phyloP scores from a whole-genome alignment of 2,888 invertebrate genomes.

The Lathronympha strigana region DNA sequence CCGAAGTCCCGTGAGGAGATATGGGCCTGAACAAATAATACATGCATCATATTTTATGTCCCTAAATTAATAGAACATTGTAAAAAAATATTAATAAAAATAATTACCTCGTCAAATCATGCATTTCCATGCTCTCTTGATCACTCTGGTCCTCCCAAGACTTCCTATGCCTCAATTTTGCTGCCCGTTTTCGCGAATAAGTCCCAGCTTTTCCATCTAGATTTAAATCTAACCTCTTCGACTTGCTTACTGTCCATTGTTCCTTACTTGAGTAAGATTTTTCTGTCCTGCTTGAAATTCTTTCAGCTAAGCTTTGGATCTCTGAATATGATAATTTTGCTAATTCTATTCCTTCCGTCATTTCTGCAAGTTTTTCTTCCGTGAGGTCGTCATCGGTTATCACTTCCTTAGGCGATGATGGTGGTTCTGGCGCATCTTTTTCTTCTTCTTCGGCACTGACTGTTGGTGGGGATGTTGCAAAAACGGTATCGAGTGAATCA shows the following conservation, averaged over 20 bases:
- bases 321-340: constrained; percentile 75
- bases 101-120: constrained; percentile 84
- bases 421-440: constrained; percentile 48
- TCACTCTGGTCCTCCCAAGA: constrained; percentile 90
- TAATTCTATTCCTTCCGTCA: constrained; percentile 74
- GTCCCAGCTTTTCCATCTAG: constrained; percentile 79
- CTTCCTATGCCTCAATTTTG: constrained; percentile 79
- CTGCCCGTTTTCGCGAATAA: constrained; percentile 78
- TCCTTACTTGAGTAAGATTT: constrained; percentile 79
- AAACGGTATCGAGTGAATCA: constrained; percentile 87
- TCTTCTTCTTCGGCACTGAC: constrained; percentile 65
- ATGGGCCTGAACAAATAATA: constrained; percentile 62
- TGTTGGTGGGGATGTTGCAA: constrained; percentile 85
- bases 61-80: background rate
- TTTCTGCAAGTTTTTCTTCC: constrained; percentile 72
- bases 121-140: constrained; percentile 87
- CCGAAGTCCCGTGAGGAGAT: constrained; percentile 75
- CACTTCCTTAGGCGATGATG: constrained; percentile 48
- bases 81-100: background rate
- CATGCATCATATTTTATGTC: background rate
- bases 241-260: constrained; percentile 73
- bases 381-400: constrained; percentile 61
- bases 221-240: constrained; percentile 74
- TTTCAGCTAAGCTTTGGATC: constrained; percentile 75
- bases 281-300: constrained; percentile 66